phyloP scores from a whole-genome alignment of 2,888 invertebrate species.

The Athalia circularis region DNA sequence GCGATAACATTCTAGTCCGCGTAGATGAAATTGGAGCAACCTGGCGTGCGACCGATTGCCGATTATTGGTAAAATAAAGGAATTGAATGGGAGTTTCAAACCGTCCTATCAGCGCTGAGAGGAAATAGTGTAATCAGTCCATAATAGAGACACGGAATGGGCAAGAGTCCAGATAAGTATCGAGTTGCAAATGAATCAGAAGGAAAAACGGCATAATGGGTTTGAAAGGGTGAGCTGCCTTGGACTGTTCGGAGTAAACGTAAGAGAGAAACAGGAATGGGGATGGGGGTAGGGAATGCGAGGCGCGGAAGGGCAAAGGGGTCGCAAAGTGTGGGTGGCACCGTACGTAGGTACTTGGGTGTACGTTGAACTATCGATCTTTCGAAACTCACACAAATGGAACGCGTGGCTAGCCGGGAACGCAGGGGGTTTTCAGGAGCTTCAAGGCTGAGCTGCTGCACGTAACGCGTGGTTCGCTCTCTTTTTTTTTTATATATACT shows the following conservation, averaged over 20 bases:
- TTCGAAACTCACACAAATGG: slow-evolving; percentile 52
- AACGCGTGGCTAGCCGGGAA: slow-evolving; percentile 35
- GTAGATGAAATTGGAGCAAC: slow-evolving; percentile 2
- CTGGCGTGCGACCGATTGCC: slow-evolving; percentile 25
- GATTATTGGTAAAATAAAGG: slow-evolving; percentile 14
- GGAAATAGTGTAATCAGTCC: slow-evolving; percentile 23
- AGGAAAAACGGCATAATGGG: slow-evolving; percentile 50
- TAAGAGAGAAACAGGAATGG: slow-evolving; percentile 45
- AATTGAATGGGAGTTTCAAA: slow-evolving; percentile 14
- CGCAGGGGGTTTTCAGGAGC: slow-evolving; percentile 29
- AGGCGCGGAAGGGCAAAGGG: slow-evolving; percentile 35
- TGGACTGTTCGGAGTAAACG: background rate
- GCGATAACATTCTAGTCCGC: background rate
- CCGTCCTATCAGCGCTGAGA: slow-evolving; percentile 8
- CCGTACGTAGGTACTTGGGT: slow-evolving; percentile 63
- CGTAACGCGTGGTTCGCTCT: slow-evolving; percentile 25
- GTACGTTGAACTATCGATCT: slow-evolving; percentile 72
- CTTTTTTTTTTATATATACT: background rate
- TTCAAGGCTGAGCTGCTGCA: slow-evolving; percentile 23
- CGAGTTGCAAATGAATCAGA: slow-evolving; percentile 39
- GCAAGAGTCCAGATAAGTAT: slow-evolving; percentile 24
- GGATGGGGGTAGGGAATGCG: slow-evolving; percentile 36
- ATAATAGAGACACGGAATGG: slow-evolving; percentile 37
- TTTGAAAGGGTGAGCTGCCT: slow-evolving; percentile 44
- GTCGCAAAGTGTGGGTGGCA: slow-evolving; percentile 55